phyloP scores from a whole-genome alignment of 2,113 vertebrate species.

The Formicarius rufipectus region DNA sequence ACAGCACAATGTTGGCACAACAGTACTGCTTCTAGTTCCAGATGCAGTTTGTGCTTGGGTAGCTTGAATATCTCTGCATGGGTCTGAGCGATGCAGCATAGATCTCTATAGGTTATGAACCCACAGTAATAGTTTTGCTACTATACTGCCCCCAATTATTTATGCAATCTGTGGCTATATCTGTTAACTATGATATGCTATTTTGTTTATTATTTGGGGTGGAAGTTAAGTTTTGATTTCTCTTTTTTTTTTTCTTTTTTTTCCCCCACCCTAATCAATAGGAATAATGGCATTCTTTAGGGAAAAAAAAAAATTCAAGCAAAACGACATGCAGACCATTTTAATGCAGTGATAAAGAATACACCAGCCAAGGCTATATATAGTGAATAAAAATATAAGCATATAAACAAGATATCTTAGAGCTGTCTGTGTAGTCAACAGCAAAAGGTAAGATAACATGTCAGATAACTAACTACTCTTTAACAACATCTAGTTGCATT shows the following conservation, averaged over 20 bases:
- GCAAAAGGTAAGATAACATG: not conserved
- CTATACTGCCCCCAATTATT: not conserved
- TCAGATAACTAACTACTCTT: not conserved
- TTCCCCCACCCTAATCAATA: rapidly evolving
- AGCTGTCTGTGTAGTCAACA: not conserved
- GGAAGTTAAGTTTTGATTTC: not conserved
- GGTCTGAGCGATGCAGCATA: not conserved
- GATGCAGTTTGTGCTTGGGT: not conserved
- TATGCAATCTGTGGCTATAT: not conserved
- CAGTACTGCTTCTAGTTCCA: not conserved
- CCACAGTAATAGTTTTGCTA: not conserved
- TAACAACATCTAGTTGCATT: not conserved
- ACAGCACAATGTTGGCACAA: not conserved
- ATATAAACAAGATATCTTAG: not conserved
- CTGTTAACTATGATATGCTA: not conserved
- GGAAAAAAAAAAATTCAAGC: not conserved
- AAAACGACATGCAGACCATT: not conserved
- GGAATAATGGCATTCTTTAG: not conserved
- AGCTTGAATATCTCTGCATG: not conserved
- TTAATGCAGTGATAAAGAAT: not conserved
- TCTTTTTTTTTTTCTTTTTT: no score
- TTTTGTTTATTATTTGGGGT: not conserved
- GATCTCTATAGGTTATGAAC: not conserved
- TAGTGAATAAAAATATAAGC: not conserved
- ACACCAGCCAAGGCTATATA: not conserved